These are phyloP conservation scores for Cyclopterus lumpus DNA, from an alignment of 2,797 vertebrate species.

Conservation along the genomic window DNA sequence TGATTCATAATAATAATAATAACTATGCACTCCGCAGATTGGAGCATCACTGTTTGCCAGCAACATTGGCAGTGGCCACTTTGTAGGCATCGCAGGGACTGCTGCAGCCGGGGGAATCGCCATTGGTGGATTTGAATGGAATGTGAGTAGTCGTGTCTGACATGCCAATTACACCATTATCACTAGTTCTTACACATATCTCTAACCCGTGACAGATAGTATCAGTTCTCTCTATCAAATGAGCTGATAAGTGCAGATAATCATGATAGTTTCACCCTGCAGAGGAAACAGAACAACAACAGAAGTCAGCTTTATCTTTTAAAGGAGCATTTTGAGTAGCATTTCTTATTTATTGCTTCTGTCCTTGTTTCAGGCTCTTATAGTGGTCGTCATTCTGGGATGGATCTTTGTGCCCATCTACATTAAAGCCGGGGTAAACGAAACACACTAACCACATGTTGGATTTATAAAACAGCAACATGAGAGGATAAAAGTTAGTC, in stretches of 20 bases:
- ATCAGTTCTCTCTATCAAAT: constrained; percentile 8
- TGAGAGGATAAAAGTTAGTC: not conserved
- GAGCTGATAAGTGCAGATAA: not conserved
- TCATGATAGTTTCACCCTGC: not conserved
- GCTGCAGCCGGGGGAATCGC: constrained; percentile 90
- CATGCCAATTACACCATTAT: not conserved
- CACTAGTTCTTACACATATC: constrained; percentile 15
- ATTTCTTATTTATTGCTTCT: not conserved
- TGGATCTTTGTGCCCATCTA: constrained; percentile 98
- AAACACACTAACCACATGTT: constrained; percentile 1
- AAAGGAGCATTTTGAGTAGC: not conserved
- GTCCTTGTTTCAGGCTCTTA: constrained; percentile 86
- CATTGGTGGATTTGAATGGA: constrained; percentile 94
- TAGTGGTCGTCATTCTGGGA: constrained; percentile 90
- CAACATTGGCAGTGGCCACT: constrained; percentile 96
- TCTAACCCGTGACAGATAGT: constrained; percentile 22
- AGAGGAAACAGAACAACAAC: not conserved
- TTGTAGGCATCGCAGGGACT: constrained; percentile 95
- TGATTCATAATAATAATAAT: not conserved
- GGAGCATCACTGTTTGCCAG: constrained; percentile 97
- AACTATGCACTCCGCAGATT: constrained; percentile 81
- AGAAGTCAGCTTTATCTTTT: not conserved
- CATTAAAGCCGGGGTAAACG: constrained; percentile 91
- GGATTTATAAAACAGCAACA: not conserved
- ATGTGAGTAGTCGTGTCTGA: constrained; percentile 83